Evolutionary conservation across 1,140 invertebrate genomes (phyloP), one percentile per base, ranked within the genome.

Genomic region (Drosophila elegans): DNA sequence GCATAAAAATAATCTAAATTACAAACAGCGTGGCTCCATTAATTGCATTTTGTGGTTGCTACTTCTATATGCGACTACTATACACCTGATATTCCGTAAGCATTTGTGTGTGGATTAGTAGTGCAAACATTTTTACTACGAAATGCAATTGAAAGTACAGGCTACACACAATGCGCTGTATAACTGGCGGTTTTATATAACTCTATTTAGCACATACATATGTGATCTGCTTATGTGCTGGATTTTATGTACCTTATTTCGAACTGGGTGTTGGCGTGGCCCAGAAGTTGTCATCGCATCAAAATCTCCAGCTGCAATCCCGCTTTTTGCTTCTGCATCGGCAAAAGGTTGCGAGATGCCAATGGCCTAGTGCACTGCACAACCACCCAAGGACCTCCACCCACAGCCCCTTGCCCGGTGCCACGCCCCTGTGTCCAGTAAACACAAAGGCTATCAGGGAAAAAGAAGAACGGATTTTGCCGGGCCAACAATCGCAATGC

Each of bases 331-430:
- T 45, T 42, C 54, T 32, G 29, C 55, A 63, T 60, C 42, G 29
- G 63, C 41, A 52, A 66, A 76, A 84, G 81, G 81, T 85, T 84
- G 80, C 66, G 38, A 77, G 80, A 88, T 88, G 83, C 83, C 84
- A 88, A 88, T 88, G 83, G 83, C 83, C 83, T 88, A 88, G 83
- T 88, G 83, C 83, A 89, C 84, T 88, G 64, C 59, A 62, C 57
- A 29, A 49, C 6, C 49, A 52, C 52, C 39, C 41, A 32, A 21
- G 36, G 60, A 62, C 29, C 29, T 38, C 38, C 46, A 21, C 39
- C 51, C 51, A 44, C 21, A 32, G 32, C 52, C 67, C 61, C 39
- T 32, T 25, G 6, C n/a, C 12, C 21, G 29, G 67, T 75, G 73
- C 73, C 73, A 75, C 73, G 73, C 73, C 73, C 73, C 67, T 46